Percentiles rank a stretch among this genome's conserved stretches.
Conservation (phyloP, 2,113 vertebrate species). For the Lasiurus borealis region DNA sequence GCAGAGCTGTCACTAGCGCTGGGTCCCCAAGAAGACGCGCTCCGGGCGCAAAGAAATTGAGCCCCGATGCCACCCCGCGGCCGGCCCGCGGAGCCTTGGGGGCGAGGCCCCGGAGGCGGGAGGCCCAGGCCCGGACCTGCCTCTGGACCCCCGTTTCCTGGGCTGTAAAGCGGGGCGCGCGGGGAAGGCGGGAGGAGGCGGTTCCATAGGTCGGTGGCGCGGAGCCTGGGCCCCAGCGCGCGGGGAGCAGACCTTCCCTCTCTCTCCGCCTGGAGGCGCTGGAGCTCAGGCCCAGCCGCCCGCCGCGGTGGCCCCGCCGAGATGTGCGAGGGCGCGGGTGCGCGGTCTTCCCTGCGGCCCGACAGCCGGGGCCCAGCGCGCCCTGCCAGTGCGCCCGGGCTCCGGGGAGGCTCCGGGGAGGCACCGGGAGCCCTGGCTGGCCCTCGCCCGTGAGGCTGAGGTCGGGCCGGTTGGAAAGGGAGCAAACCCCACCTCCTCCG, state of each 20-base stretch:
- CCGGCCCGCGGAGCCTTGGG: background rate
- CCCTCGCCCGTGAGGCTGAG: no score
- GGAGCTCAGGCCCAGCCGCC: background rate
- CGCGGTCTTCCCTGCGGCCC: no score
- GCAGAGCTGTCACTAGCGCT: background rate
- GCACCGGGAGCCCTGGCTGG: background rate
- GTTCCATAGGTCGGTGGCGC: background rate
- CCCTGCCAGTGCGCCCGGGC: background rate
- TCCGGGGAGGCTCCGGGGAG: background rate
- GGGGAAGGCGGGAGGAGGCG: background rate
- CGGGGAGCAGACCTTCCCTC: background rate
- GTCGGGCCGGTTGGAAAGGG: background rate
- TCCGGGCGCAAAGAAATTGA: background rate
- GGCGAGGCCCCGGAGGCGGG: background rate
- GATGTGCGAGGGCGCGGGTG: background rate
- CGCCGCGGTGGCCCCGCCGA: background rate
- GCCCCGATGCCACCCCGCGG: background rate
- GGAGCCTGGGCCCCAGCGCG: background rate
- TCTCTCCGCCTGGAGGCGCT: slow-evolving; percentile 75
- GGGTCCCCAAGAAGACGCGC: background rate
- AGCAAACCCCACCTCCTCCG: background rate
- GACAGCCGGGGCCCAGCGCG: background rate
- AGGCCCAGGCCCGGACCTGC: background rate
- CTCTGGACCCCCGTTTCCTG: background rate
- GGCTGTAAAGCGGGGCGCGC: background rate